Evolutionary conservation across 2,888 invertebrate genomes (phyloP), one percentile per base, ranked within the genome.

Genomic region (Mellilla xanthometata): DNA sequence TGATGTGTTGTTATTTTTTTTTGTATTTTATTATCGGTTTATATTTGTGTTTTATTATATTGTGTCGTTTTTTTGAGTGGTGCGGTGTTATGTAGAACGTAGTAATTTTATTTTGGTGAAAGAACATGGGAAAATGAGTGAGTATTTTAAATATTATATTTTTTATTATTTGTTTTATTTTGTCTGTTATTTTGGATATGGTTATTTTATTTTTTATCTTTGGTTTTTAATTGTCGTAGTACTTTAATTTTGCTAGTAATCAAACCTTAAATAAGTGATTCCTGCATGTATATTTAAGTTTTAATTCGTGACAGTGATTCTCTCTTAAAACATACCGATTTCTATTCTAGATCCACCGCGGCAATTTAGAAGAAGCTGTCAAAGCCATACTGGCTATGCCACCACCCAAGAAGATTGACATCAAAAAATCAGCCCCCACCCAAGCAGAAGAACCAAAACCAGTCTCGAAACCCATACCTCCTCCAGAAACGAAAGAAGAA

Each of bases 271-370:
- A n/a, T n/a, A n/a, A n/a, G n/a, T n/a, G n/a, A n/a, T n/a, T n/a
- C n/a, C n/a, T n/a, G n/a, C n/a, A n/a, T n/a, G n/a, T n/a, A n/a
- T n/a, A n/a, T n/a, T n/a, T n/a, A n/a, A n/a, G n/a, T n/a, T n/a
- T n/a, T n/a, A n/a, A n/a, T n/a, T n/a, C n/a, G n/a, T n/a, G n/a
- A n/a, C n/a, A n/a, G n/a, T n/a, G n/a, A n/a, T n/a, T n/a, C n/a
- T n/a, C n/a, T n/a, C n/a, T n/a, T n/a, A n/a, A n/a, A n/a, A n/a
- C n/a, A n/a, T 1, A 5, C 6, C 6, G 1, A 8, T 26, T 24
- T 41, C n/a, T 12, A 33, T 77, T 75, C 41, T 73, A 93, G 93
- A 83, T 92, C 12, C 93, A 93, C 54, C 89, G 92, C 39, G 92
- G 92, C 1, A 81, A 89, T 47, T 68, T 93, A 34, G 82, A 88